Base-by-base conservation (phyloP, 2,888 invertebrate genomes). In the Neocrepidodera transversa region DNA sequence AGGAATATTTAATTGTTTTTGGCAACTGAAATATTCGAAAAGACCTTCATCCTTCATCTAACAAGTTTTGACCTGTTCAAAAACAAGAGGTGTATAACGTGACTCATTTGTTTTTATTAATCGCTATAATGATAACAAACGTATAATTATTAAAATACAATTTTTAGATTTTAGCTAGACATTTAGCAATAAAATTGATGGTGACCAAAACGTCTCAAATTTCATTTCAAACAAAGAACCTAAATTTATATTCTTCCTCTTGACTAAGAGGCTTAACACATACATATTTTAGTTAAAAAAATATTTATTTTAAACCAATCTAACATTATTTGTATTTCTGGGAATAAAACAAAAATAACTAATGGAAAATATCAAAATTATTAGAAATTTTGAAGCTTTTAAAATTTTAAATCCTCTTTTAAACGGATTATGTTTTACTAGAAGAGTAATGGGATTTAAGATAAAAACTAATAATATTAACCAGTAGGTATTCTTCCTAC, bases 401-500 rank as follows among this genome's bases (percentile, higher is more conserved):
- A 36, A 30, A 48, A 48, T 8, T 11, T 48, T 4, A 35, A 32
- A 32, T 32, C 32, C 32, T 32, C n/a, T 32, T 32, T 32, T 2
- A 6, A n/a, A 32, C 2, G 32, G 32, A 32, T 32, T 32, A 32
- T 32, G 2, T 32, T 6, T 13, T 2, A 32, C 11, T 4, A 32
- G 32, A 28, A 13, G 8, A 13, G 17, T 38, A 38, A 38, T 38
- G 38, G 38, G 38, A 38, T 38, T 38, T 38, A n/a, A 30, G n/a
- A 16, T 23, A 23, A 36, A 36, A 47, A 18, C 42, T 51, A 53
- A 45, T 53, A 35, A 30, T 28, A 53, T 53, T 53, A 45, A 18
- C 7, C 53, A 35, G 32, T 32, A 47, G 45, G 54, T 14, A 10
- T 45, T 36, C 36, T 45, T 54, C 10, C 36, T 54, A 54, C 54